These are phyloP conservation scores for Zaprionus taronus DNA, from an alignment of 1,140 invertebrate genomes.

Conservation along the genomic window DNA sequence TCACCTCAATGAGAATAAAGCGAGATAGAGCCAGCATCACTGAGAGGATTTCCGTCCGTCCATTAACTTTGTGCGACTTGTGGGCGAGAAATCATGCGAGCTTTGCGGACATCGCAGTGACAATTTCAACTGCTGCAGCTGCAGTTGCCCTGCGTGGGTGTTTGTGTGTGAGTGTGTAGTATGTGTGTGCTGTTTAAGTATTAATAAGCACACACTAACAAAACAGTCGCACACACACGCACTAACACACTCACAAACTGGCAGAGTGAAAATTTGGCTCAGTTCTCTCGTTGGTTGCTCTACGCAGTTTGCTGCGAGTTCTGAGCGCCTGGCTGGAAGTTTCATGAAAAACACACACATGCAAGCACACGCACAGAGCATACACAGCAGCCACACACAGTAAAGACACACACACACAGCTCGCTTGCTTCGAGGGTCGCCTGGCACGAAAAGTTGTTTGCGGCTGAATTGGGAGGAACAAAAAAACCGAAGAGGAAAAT, in stretches of 20 bases:
- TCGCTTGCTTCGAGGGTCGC: slow-evolving; percentile 21
- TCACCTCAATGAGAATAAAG: background rate
- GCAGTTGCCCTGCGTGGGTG: slow-evolving; percentile 4
- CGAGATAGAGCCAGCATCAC: background rate
- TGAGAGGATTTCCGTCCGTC: slow-evolving; percentile 1
- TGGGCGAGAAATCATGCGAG: slow-evolving; percentile 60
- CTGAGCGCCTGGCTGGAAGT: slow-evolving; percentile 68
- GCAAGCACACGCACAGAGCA: slow-evolving; percentile 34
- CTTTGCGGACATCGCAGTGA: slow-evolving; percentile 40
- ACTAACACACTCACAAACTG: slow-evolving; percentile 27
- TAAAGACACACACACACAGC: background rate
- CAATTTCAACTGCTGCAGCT: slow-evolving; percentile 33
- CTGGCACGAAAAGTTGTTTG: slow-evolving; percentile 51
- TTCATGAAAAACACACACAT: slow-evolving; percentile 58
- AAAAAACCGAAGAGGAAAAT: slow-evolving; percentile 38
- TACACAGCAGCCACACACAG: slow-evolving; percentile 19
- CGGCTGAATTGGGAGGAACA: slow-evolving; percentile 35
- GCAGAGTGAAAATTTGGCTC: slow-evolving; percentile 13
- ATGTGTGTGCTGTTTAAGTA: slow-evolving; percentile 30
- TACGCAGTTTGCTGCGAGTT: slow-evolving; percentile 41
- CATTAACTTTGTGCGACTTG: slow-evolving; percentile 63
- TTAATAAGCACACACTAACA: slow-evolving; percentile 33
- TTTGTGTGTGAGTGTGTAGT: slow-evolving; percentile 5
- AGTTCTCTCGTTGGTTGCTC: slow-evolving; percentile 4
- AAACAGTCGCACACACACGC: slow-evolving; percentile 5